Conservation (phyloP, 2,888 invertebrate species). For the Cylindroiulus punctatus region DNA sequence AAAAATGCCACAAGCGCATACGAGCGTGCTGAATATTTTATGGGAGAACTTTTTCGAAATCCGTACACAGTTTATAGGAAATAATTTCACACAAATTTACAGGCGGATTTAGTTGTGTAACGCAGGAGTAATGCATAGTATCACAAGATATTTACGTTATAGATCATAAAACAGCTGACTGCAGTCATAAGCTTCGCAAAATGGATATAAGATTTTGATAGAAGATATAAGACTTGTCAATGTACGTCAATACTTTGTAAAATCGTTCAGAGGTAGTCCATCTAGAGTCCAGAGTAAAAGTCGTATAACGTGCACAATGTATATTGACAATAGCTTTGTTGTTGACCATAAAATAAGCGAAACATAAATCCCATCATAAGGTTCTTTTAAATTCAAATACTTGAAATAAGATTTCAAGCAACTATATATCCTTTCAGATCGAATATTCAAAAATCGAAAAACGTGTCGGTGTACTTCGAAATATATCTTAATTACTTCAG, state of each 20-base stretch:
- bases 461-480: too few species aligned
- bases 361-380: not conserved
- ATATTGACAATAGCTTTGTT: not conserved
- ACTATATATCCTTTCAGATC: too few species aligned
- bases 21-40: constrained; percentile 19
- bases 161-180: not conserved
- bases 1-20: constrained; percentile 25
- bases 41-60: not conserved
- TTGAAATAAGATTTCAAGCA: too few species aligned
- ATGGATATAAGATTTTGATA: not conserved
- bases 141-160: not conserved
- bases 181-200: not conserved
- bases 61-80: not conserved
- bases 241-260: not conserved
- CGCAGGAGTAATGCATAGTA: not conserved
- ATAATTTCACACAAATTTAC: not conserved
- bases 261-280: not conserved
- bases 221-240: not conserved
- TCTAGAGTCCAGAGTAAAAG: not conserved
- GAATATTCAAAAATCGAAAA: too few species aligned
- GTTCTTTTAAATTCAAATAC: too few species aligned
- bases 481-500: too few species aligned
- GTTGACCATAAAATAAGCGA: not conserved
- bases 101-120: not conserved
- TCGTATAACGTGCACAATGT: not conserved